Percentiles rank a stretch among this genome's conserved stretches.
Evolutionary conservation across 1,140 invertebrate genomes (phyloP).

Genomic region (Musca domestica): DNA sequence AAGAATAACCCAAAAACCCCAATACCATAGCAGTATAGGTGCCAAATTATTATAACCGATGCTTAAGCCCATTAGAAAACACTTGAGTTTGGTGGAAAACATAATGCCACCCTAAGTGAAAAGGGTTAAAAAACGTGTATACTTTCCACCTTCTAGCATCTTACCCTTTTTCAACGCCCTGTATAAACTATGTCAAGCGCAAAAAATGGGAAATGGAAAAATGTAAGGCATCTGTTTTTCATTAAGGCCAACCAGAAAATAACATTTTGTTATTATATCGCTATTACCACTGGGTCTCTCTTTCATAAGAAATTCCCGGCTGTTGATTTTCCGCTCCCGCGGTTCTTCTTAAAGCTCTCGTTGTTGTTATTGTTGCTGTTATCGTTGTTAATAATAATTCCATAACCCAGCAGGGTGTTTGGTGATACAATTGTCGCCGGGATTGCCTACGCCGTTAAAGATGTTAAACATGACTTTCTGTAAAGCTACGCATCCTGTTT

Average conservation of each 20-base stretch:
- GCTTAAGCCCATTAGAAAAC: too few relatives aligned
- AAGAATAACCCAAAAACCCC: not conserved
- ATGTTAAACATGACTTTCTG: too few relatives aligned
- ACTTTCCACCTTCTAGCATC: not conserved
- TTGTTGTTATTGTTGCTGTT: too few relatives aligned
- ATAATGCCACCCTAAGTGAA: too few relatives aligned
- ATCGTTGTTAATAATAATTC: constrained; percentile 8
- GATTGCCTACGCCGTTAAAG: too few relatives aligned
- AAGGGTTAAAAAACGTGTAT: too few relatives aligned
- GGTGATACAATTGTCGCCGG: too few relatives aligned
- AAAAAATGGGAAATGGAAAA: not conserved
- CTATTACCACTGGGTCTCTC: not conserved
- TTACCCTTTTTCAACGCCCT: not conserved
- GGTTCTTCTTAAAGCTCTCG: too few relatives aligned
- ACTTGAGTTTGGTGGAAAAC: too few relatives aligned
- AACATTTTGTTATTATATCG: constrained; percentile 17
- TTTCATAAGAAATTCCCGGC: too few relatives aligned
- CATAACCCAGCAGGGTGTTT: constrained; percentile 8
- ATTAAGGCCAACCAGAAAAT: constrained; percentile 2
- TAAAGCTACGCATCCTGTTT: too few relatives aligned
- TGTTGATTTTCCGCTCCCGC: too few relatives aligned
- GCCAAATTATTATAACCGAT: not conserved
- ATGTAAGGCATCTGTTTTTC: constrained; percentile 21
- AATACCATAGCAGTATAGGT: not conserved
- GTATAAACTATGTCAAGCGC: not conserved